These are phyloP conservation scores for Eupithecia exiguata DNA, from an alignment of 2,888 invertebrate genomes.

Conservation along the genomic window DNA sequence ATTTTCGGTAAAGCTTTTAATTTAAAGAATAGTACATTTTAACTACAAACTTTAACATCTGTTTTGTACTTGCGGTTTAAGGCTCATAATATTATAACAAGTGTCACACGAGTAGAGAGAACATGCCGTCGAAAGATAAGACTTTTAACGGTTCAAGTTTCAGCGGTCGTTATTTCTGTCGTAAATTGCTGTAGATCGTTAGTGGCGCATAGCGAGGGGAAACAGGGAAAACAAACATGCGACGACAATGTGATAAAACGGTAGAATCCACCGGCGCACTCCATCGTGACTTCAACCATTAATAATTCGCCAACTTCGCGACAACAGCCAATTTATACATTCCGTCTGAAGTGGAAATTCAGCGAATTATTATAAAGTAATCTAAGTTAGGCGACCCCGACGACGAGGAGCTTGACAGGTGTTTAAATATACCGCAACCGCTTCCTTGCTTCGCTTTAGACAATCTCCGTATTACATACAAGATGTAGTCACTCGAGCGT, in stretches of 20 bases:
- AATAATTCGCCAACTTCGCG: slow-evolving; percentile 70
- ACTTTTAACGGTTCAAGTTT: slow-evolving; percentile 64
- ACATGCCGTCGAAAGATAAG: slow-evolving; percentile 60
- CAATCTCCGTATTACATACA: slow-evolving; percentile 64
- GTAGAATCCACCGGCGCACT: slow-evolving; percentile 56
- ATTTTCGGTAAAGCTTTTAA: not conserved
- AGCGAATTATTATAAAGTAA: slow-evolving; percentile 79
- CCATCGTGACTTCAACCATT: slow-evolving; percentile 63
- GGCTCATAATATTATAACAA: slow-evolving; percentile 41
- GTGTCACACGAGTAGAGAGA: slow-evolving; percentile 42
- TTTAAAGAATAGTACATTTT: slow-evolving; percentile 6
- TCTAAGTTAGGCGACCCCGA: slow-evolving; percentile 77
- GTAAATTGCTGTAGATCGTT: slow-evolving; percentile 66
- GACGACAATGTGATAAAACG: slow-evolving; percentile 66
- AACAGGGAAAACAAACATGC: slow-evolving; percentile 62
- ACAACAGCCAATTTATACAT: slow-evolving; percentile 74
- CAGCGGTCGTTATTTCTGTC: slow-evolving; percentile 62
- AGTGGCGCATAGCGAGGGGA: slow-evolving; percentile 53
- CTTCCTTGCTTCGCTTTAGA: slow-evolving; percentile 57
- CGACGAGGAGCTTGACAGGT: slow-evolving; percentile 74
- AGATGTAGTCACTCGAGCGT: slow-evolving; percentile 62
- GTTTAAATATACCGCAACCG: slow-evolving; percentile 73
- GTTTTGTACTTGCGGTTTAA: slow-evolving; percentile 29
- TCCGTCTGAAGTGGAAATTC: slow-evolving; percentile 71
- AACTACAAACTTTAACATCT: slow-evolving; percentile 19